A percentile compares a stretch with the other conserved stretches of the same genome.
These are phyloP conservation scores for Propsilocerus akamusi DNA, from an alignment of 1,140 invertebrate genomes.

Conservation along the genomic window DNA sequence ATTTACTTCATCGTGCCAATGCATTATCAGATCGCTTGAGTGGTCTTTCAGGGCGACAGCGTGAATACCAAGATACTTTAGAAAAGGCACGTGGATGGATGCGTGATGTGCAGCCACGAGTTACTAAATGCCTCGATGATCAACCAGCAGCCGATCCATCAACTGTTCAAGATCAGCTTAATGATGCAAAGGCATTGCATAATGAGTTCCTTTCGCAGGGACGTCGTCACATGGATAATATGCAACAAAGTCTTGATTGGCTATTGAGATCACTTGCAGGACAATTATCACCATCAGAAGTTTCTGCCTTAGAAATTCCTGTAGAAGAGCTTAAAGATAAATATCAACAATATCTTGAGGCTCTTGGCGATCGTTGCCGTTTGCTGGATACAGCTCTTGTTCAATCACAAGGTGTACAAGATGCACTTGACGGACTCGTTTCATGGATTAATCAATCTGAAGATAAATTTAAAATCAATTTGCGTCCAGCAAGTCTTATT, in stretches of 20 bases:
- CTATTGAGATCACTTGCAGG: constrained; percentile 58
- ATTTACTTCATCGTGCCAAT: constrained; percentile 61
- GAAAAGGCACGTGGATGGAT: constrained; percentile 72
- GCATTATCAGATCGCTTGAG: constrained; percentile 59
- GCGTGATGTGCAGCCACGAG: constrained; percentile 58
- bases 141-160: constrained; percentile 69
- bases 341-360: constrained; percentile 51
- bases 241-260: constrained; percentile 40
- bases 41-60: constrained; percentile 53
- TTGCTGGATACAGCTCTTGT: constrained; percentile 73
- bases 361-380: constrained; percentile 58
- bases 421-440: constrained; percentile 70
- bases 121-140: constrained; percentile 56
- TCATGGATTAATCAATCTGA: constrained; percentile 73
- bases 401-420: constrained; percentile 86
- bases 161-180: constrained; percentile 71
- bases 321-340: constrained; percentile 57
- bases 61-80: constrained; percentile 64
- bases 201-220: constrained; percentile 75
- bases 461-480: constrained; percentile 57
- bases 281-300: constrained; percentile 57
- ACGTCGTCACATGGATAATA: constrained; percentile 59
- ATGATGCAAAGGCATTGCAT: constrained; percentile 63
- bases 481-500: constrained; percentile 68
- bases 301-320: constrained; percentile 56